Conservation (phyloP, 2,113 vertebrate species). For the Polyodon spathula region DNA sequence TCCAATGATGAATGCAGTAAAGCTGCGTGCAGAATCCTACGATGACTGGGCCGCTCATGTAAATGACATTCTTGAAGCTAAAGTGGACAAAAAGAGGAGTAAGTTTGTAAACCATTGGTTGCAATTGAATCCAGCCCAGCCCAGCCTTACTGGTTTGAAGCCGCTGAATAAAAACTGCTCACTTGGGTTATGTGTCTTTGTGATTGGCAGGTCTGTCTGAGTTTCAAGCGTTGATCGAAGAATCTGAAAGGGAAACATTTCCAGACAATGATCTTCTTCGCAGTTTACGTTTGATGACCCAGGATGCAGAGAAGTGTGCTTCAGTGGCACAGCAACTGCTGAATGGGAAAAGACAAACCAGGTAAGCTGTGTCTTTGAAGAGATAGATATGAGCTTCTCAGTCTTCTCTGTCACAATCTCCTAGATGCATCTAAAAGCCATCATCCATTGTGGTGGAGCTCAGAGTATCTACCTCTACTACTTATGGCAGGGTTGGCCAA, state of each 20-base stretch:
- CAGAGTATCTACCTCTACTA: no score
- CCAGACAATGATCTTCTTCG: conserved; percentile 87
- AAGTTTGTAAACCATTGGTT: conserved; percentile 16
- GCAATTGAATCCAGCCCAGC: no score
- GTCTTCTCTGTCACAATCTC: no score
- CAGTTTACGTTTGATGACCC: conserved; percentile 74
- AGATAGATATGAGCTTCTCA: no score
- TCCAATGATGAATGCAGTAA: conserved; percentile 81
- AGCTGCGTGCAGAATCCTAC: conserved; percentile 74
- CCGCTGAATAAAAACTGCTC: no score
- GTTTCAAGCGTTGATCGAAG: conserved; percentile 76
- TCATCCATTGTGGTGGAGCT: no score
- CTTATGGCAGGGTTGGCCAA: no score
- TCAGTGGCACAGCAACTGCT: conserved; percentile 86
- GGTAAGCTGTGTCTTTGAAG: conserved; percentile 57
- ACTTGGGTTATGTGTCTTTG: background rate
- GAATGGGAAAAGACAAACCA: conserved; percentile 85
- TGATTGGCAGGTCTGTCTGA: conserved; percentile 62
- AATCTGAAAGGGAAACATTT: conserved; percentile 73
- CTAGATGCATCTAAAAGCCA: no score
- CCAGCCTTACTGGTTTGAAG: no score
- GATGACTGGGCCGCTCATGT: conserved; percentile 81
- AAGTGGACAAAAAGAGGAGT: conserved; percentile 83
- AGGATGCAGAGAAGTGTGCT: conserved; percentile 86
- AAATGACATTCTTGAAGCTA: conserved; percentile 76